Percentiles rank a stretch among this genome's conserved stretches.
Evolutionary conservation across 2,888 invertebrate genomes (phyloP).

Genomic region (Philereme transversata): DNA sequence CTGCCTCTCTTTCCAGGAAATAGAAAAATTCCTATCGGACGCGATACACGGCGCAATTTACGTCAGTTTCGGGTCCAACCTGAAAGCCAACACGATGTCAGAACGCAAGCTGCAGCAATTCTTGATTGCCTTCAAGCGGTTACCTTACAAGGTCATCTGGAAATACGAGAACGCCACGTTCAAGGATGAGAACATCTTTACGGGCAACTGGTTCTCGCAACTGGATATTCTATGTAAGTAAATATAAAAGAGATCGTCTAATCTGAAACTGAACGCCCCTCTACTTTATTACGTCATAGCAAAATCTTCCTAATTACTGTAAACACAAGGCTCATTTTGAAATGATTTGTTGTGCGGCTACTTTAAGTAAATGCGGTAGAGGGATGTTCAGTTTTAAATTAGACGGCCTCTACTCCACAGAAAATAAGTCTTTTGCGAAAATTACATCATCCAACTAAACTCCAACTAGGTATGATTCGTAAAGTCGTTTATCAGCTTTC

Average conservation of each 20-base stretch:
- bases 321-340: too few relatives aligned
- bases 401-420: too few relatives aligned
- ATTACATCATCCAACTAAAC: too few relatives aligned
- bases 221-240: conserved; percentile 87
- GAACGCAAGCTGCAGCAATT: conserved; percentile 81
- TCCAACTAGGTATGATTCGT: too few relatives aligned
- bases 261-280: too few relatives aligned
- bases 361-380: too few relatives aligned
- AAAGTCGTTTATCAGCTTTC: too few relatives aligned
- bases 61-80: conserved; percentile 90
- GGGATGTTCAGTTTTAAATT: too few relatives aligned
- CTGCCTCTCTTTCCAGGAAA: conserved; percentile 64
- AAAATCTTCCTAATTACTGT: too few relatives aligned
- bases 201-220: conserved; percentile 87
- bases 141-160: conserved; percentile 88
- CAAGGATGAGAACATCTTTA: conserved; percentile 84
- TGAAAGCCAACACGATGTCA: conserved; percentile 86
- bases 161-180: conserved; percentile 87
- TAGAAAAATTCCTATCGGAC: conserved; percentile 84
- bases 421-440: too few relatives aligned
- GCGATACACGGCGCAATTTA: conserved; percentile 87
- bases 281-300: too few relatives aligned
- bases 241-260: not conserved
- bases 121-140: conserved; percentile 82
- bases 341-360: too few relatives aligned